These are phyloP conservation scores for Gryllus longicercus DNA, from an alignment of 2,888 invertebrate species.

Conservation along the genomic window DNA sequence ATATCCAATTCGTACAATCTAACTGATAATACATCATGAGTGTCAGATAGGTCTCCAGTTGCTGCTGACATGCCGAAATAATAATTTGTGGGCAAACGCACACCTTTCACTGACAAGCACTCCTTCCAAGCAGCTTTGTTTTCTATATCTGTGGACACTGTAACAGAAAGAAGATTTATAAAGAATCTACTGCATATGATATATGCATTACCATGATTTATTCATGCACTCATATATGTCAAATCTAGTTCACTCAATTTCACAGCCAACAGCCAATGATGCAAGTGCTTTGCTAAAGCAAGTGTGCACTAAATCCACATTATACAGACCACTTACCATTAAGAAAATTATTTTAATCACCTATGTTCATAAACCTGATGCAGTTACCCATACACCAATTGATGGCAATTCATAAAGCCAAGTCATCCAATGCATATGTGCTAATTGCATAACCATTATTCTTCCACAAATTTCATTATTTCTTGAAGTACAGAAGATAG, in stretches of 20 bases:
- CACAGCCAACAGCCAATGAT: background rate
- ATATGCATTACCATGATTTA: background rate
- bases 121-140: constrained; percentile 91
- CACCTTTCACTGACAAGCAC: constrained; percentile 85
- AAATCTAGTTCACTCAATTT: background rate
- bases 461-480: too few relatives aligned
- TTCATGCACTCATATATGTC: background rate
- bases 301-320: constrained; percentile 11
- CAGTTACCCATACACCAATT: too few relatives aligned
- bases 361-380: too few relatives aligned
- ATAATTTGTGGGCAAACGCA: constrained; percentile 91
- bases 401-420: too few relatives aligned
- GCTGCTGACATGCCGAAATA: constrained; percentile 92
- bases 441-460: too few relatives aligned
- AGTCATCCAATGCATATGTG: too few relatives aligned
- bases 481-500: too few relatives aligned
- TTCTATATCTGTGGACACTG: constrained; percentile 88
- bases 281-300: background rate
- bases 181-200: background rate
- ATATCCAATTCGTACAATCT: constrained; percentile 89
- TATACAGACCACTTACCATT: background rate
- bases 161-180: constrained; percentile 39
- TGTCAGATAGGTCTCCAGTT: constrained; percentile 95
- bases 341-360: too few relatives aligned
- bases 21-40: constrained; percentile 89